phyloP scores from a whole-genome alignment of 2,888 invertebrate genomes.

The Mythimna loreyi region DNA sequence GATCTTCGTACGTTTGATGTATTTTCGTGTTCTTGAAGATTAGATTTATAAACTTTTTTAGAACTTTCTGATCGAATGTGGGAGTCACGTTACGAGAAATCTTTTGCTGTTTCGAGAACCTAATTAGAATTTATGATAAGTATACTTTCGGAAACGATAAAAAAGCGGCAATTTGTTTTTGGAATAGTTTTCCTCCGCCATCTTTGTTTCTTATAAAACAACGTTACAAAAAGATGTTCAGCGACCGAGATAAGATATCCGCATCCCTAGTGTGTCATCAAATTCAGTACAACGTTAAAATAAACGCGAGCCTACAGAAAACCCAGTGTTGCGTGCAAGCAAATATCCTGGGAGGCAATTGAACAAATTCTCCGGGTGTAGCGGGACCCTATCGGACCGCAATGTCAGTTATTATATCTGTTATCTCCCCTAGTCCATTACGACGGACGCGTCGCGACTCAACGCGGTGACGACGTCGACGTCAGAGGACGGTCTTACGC shows the following conservation, averaged over 20 bases:
- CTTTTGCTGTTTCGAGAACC: conserved; percentile 18
- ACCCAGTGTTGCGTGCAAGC: conserved; percentile 39
- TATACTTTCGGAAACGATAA: background rate
- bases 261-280: conserved; percentile 54
- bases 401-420: conserved; percentile 78
- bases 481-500: conserved; percentile 42
- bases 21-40: conserved; percentile 46
- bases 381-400: conserved; percentile 65
- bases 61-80: conserved; percentile 41
- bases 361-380: conserved; percentile 60
- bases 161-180: background rate
- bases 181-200: background rate
- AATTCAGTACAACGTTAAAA: conserved; percentile 56
- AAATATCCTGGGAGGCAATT: conserved; percentile 49
- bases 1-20: conserved; percentile 46
- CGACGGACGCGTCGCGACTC: conserved; percentile 37
- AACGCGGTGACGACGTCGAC: conserved; percentile 24
- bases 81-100: conserved; percentile 4
- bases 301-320: conserved; percentile 38
- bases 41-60: conserved; percentile 30
- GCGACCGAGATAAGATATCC: conserved; percentile 48
- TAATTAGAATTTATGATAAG: conserved; percentile 12
- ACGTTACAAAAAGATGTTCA: conserved; percentile 43
- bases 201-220: conserved; percentile 22
- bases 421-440: conserved; percentile 73